These are phyloP conservation scores for Clarias batrachus DNA, from an alignment of 2,113 vertebrate species.

Conservation along the genomic window DNA sequence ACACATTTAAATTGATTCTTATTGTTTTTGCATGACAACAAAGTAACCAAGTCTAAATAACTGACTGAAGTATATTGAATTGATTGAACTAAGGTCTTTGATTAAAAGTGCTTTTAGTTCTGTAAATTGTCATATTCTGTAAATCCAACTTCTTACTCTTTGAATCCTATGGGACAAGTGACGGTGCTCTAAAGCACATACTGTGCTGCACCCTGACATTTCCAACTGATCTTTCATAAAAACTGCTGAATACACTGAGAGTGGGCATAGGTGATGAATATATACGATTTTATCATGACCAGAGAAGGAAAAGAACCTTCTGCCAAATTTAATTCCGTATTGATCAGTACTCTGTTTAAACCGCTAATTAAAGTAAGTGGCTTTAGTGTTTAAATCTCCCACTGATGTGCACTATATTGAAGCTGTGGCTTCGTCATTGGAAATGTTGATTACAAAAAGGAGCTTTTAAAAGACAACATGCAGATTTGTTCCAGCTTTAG, in stretches of 20 bases:
- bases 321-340: conserved; percentile 34
- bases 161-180: background rate
- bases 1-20: background rate
- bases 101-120: background rate
- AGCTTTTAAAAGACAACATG: conserved; percentile 12
- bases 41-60: background rate
- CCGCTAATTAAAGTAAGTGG: conserved; percentile 51
- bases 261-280: background rate
- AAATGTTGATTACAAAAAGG: conserved; percentile 7
- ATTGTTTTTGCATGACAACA: background rate
- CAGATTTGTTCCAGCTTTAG: conserved; percentile 13
- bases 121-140: background rate
- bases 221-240: background rate
- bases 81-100: no score
- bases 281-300: background rate
- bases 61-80: background rate
- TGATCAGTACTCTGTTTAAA: conserved; percentile 45
- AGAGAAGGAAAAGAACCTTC: background rate
- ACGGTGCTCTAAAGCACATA: background rate
- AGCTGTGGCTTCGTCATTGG: conserved; percentile 9
- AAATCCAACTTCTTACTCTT: background rate
- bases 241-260: background rate
- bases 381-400: conserved; percentile 44
- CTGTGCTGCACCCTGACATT: background rate
- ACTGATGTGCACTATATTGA: conserved; percentile 30